Percentiles rank a stretch among this genome's conserved stretches.
Evolutionary conservation across 1,140 invertebrate species (phyloP).

Genomic region (Pristionchus pacificus): DNA sequence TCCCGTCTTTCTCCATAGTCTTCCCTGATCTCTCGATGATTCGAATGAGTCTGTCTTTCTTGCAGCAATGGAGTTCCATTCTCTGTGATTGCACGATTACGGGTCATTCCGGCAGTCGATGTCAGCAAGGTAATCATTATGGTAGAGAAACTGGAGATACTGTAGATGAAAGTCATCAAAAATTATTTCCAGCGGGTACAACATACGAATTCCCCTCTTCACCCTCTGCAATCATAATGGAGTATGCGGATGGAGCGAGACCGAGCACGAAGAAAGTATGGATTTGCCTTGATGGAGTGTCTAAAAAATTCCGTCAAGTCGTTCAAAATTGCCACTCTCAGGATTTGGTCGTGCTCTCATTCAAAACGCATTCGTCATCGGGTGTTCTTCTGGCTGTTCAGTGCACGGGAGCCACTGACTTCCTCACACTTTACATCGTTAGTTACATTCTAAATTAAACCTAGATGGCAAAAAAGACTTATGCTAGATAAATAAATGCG

Average conservation of each 20-base stretch:
- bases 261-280: slow-evolving; percentile 12
- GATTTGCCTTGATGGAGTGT: no score
- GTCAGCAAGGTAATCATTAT: slow-evolving; percentile 37
- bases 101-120: slow-evolving; percentile 39
- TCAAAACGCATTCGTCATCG: slow-evolving; percentile 36
- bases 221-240: slow-evolving; percentile 2
- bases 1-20: no score
- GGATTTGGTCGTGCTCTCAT: slow-evolving; percentile 43
- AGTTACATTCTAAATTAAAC: no score
- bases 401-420: slow-evolving; percentile 49
- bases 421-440: slow-evolving; percentile 45
- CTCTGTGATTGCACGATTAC: slow-evolving; percentile 47
- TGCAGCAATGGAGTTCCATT: slow-evolving; percentile 46
- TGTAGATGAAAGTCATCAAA: background rate
- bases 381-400: slow-evolving; percentile 47
- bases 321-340: slow-evolving; percentile 12
- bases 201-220: slow-evolving; percentile 16
- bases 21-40: no score
- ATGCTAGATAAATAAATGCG: no score
- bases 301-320: no score
- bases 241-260: slow-evolving; percentile 5
- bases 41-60: no score
- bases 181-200: slow-evolving; percentile 9
- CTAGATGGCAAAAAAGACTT: no score
- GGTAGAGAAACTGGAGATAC: background rate